phyloP scores from a whole-genome alignment of 2,113 vertebrate genomes.

The Coracopsis vasa region DNA sequence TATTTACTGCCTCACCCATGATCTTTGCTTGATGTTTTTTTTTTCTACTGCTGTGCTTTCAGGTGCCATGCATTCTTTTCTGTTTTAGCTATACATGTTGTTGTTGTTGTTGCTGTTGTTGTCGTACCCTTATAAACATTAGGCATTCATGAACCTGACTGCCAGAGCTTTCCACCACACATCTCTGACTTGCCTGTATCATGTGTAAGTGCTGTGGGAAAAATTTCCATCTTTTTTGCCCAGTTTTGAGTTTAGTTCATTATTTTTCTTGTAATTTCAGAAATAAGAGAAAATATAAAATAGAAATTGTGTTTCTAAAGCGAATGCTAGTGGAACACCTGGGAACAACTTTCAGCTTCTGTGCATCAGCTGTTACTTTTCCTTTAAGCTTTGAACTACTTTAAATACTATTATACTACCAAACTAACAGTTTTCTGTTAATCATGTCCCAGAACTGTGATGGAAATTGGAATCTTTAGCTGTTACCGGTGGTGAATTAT shows the following conservation, averaged over 20 bases:
- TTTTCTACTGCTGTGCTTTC: neutral
- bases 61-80: neutral
- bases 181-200: neutral
- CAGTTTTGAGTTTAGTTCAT: neutral
- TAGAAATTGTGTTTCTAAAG: neutral
- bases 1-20: neutral
- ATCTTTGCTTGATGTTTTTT: neutral
- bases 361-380: neutral
- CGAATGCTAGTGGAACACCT: neutral
- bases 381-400: neutral
- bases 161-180: neutral
- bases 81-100: too few relatives aligned
- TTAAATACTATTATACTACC: neutral
- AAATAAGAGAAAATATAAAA: neutral
- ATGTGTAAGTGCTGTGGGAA: neutral
- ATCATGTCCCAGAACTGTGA: neutral
- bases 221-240: neutral
- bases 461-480: neutral
- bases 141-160: neutral
- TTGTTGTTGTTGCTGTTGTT: too few relatives aligned
- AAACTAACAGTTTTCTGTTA: neutral
- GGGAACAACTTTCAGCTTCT: neutral
- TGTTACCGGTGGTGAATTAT: neutral
- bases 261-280: neutral
- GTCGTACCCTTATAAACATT: neutral